Base-by-base conservation (phyloP, 2,888 invertebrate genomes). In the Uropetala carovei region DNA sequence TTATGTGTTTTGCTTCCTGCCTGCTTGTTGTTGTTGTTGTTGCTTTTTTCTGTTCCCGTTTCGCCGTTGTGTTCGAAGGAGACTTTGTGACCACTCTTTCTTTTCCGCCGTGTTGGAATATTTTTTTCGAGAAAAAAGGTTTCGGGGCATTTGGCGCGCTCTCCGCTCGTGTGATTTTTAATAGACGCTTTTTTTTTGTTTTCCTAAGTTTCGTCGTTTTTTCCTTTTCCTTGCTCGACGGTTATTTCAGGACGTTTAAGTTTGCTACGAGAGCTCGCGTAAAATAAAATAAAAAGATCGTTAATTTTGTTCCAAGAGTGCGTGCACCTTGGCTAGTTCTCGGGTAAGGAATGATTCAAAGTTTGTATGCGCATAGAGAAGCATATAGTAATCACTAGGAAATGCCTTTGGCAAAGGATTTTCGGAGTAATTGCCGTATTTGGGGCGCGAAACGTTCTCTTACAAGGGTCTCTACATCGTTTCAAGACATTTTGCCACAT, bases 221-320 rank as follows among this genome's bases (percentile, higher is more conserved):
- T 10, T 7, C n/a, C 27, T 27, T 75, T 27, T 11, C 0, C 11
- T 10, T 10, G 13, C 75, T 75, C 75, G 13, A 14, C 22, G 9
- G n/a, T n/a, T 75, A 75, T 75, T 75, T 75, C 75, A 13, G 14
- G 75, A 27, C 75, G 75, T 75, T 75, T 75, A 18, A 75, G 22
- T 75, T 75, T 27, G 10, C 11, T 22, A 7, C 14, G 18, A 75
- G 68, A 16, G 11, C n/a, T 27, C 1, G n/a, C 13, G 5, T 27
- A 27, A n/a, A n/a, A n/a, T n/a, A n/a, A n/a, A n/a, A n/a, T 22
- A 13, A 22, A 27, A 14, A 75, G 75, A 75, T 75, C 9, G 18
- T 7, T 60, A 0, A 2, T 2, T 60, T 18, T 60, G 13, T 60
- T 59, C 18, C 7, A 60, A 60, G 14, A 13, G 13, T 16, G 13